Evolutionary conservation across 1,140 invertebrate species (phyloP), one percentile per base, ranked within the genome.

Genomic region (Ostrea denselamellosa): DNA sequence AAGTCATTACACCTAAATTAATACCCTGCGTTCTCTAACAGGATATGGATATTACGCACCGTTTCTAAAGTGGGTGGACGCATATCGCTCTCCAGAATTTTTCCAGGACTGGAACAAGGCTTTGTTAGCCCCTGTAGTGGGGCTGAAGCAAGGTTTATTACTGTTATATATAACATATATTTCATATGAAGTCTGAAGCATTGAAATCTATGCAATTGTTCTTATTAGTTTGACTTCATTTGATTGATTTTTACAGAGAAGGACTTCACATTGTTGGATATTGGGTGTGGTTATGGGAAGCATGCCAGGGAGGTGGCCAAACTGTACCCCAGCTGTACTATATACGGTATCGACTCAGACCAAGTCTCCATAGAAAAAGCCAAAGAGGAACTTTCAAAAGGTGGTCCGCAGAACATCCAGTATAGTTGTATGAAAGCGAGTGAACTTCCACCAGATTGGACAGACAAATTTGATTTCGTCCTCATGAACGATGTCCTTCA

Each of bases 391-490:
- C 44, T 54, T 9, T 0, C 34, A 52, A 25, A 83, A 83, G 8
- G 52, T 53, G 52, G n/a, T 0, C 0, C 4, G 5, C 0, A 83
- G n/a, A 54, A 83, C 17, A 83, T 83, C 34, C 5, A 19, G 14
- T 83, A 53, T 19, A 10, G 10, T 12, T 9, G 19, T 22, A 83
- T 25, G 17, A 54, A 83, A 83, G 82, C 44, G 12, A 44, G 52
- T 19, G 17, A 83, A 25, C 82, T 83, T n/a, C 82, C 44, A 52
- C 10, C 19, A 19, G 82, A 83, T 14, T 83, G 82, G 82, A 22
- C 82, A 22, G 51, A 54, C 9, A 83, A 83, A 53, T 89, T 89
- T 62, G 88, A 87, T 85, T 62, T 86, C 28, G 83, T 89, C n/a
- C 44, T 87, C 5, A 7, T 87, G 10, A 62, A 77, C 9, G 88